Evolutionary conservation across 2,797 vertebrate species (phyloP).

Genomic region (Mormyrus proboscirostris): DNA sequence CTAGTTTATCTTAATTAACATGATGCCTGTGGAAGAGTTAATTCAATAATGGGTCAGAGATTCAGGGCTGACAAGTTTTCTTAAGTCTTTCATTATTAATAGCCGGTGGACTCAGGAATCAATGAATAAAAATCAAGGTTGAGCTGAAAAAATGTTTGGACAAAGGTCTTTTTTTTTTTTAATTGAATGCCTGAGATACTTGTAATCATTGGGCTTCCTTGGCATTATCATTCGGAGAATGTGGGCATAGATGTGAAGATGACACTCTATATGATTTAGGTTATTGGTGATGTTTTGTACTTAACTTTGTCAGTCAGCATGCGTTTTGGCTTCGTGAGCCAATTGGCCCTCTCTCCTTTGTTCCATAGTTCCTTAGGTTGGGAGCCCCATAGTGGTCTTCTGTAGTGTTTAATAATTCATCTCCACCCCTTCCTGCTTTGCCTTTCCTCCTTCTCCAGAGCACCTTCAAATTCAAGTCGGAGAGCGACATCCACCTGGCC

Average conservation of each 20-base stretch:
- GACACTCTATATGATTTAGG: background rate
- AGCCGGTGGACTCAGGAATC: background rate
- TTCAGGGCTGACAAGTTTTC: background rate
- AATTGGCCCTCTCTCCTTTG: background rate
- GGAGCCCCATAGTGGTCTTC: background rate
- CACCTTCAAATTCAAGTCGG: slow-evolving; percentile 95
- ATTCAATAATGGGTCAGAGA: slow-evolving; percentile 4
- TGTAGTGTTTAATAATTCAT: background rate
- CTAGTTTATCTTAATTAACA: slow-evolving; percentile 18
- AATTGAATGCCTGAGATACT: background rate
- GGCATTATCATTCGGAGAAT: background rate
- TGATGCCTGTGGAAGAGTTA: slow-evolving; percentile 2
- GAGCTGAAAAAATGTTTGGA: background rate
- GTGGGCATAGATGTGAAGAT: no score
- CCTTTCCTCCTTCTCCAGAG: slow-evolving; percentile 57
- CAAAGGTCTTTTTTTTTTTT: background rate
- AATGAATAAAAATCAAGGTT: background rate
- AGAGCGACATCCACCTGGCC: slow-evolving; percentile 93
- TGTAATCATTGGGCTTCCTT: background rate
- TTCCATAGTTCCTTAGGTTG: background rate
- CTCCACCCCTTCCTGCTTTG: background rate
- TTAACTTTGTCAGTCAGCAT: background rate
- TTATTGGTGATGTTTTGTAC: background rate
- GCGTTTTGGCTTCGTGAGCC: background rate
- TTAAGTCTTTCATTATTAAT: slow-evolving; percentile 4